Conservation (phyloP, 2,797 vertebrate genomes). For the Selene dorsalis region DNA sequence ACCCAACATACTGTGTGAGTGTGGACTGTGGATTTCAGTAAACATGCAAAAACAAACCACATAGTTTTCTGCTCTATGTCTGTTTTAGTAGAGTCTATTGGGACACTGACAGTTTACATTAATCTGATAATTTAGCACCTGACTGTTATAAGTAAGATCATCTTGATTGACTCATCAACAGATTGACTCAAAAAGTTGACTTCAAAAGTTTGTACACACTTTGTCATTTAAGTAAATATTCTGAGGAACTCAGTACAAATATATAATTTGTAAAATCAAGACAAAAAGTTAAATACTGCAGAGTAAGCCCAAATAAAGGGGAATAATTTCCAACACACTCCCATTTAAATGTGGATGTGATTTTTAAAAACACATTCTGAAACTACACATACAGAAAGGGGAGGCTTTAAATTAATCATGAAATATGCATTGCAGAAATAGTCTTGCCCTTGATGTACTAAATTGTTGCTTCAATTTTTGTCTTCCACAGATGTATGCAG, state of each 20-base stretch:
- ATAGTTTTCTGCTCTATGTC: slow-evolving; percentile 2
- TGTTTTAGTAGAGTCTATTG: neutral
- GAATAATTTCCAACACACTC: neutral
- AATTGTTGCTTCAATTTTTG: slow-evolving; percentile 38
- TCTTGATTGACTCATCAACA: neutral
- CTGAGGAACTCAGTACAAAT: neutral
- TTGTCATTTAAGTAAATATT: neutral
- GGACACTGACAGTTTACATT: slow-evolving; percentile 8
- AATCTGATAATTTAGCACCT: neutral
- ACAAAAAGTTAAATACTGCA: neutral
- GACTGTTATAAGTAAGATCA: neutral
- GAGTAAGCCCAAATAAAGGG: neutral
- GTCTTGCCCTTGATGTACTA: slow-evolving; percentile 19
- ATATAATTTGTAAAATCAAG: neutral
- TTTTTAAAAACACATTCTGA: slow-evolving; percentile 13
- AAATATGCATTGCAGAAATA: slow-evolving; percentile 35
- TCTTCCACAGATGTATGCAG: slow-evolving; percentile 29
- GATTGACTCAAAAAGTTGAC: neutral
- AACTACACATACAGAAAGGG: neutral
- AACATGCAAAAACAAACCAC: slow-evolving; percentile 23
- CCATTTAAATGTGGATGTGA: slow-evolving; percentile 5
- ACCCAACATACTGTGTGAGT: neutral
- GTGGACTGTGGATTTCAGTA: neutral
- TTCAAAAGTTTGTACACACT: too few relatives aligned
- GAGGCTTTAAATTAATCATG: slow-evolving; percentile 24